These are phyloP conservation scores for Anolis carolinensis DNA, from an alignment of 2,113 vertebrate species.

Conservation along the genomic window DNA sequence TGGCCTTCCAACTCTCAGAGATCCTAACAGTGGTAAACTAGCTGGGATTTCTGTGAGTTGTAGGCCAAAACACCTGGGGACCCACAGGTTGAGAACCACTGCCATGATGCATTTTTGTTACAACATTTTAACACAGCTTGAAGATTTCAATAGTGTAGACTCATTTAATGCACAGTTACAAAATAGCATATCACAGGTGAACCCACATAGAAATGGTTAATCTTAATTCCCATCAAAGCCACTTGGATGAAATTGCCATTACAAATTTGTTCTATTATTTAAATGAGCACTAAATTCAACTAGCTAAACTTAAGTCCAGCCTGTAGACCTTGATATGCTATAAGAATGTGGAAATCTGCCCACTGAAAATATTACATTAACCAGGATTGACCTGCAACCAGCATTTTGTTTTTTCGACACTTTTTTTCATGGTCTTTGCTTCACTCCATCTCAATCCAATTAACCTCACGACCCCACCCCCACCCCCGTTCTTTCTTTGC, in stretches of 20 bases:
- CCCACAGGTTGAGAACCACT: no score
- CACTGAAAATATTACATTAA: neutral
- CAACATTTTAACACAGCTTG: neutral
- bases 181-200: neutral
- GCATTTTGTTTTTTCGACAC: no score
- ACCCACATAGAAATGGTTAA: neutral
- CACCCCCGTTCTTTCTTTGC: no score
- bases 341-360: neutral
- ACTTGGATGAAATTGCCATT: neutral
- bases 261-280: neutral
- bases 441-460: neutral
- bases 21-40: no score
- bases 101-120: neutral
- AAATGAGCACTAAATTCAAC: neutral
- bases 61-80: no score
- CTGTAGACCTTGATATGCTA: neutral
- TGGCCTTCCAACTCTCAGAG: no score
- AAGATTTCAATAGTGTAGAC: neutral
- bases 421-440: no score
- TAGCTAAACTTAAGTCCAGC: neutral
- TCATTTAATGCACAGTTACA: neutral
- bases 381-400: neutral
- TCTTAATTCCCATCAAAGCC: neutral
- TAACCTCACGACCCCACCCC: neutral
- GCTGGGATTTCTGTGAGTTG: no score